Conservation (phyloP, 2,113 vertebrate species). For the Thinocorus orbignyianus region DNA sequence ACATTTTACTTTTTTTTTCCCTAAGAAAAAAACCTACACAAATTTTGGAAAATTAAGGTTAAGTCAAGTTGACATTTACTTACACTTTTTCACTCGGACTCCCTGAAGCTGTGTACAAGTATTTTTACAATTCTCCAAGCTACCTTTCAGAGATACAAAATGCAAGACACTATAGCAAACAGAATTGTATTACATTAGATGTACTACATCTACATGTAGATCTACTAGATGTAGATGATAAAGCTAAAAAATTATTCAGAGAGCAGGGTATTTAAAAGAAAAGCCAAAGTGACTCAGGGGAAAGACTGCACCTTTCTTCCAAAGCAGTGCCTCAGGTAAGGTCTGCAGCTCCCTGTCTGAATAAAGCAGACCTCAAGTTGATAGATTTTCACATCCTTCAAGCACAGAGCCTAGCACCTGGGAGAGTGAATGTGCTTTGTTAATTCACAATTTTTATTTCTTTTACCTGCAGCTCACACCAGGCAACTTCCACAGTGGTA, state of each 20-base stretch:
- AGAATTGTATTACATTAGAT: background rate
- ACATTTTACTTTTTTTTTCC: background rate
- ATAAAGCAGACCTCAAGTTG: background rate
- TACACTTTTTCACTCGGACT: background rate
- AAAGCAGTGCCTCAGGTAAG: background rate
- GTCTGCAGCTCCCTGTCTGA: background rate
- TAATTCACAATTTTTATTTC: background rate
- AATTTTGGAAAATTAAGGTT: background rate
- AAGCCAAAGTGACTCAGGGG: background rate
- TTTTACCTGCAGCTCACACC: conserved; percentile 97
- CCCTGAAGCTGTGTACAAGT: background rate
- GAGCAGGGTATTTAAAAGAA: background rate
- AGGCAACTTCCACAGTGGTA: conserved; percentile 97
- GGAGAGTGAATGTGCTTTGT: background rate
- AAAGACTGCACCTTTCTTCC: background rate
- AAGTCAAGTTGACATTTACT: background rate
- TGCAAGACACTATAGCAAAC: fast-evolving
- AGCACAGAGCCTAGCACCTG: background rate
- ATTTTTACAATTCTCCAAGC: background rate
- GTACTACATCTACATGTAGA: too few relatives aligned
- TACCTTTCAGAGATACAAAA: background rate
- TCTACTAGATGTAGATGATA: background rate
- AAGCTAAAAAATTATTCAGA: background rate
- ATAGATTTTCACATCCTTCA: background rate
- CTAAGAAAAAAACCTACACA: background rate